Percentiles rank a stretch among this genome's conserved stretches.
Conservation (phyloP, 35 echinoderm and acorn worm species). For the Heliocidaris tuberculata region DNA sequence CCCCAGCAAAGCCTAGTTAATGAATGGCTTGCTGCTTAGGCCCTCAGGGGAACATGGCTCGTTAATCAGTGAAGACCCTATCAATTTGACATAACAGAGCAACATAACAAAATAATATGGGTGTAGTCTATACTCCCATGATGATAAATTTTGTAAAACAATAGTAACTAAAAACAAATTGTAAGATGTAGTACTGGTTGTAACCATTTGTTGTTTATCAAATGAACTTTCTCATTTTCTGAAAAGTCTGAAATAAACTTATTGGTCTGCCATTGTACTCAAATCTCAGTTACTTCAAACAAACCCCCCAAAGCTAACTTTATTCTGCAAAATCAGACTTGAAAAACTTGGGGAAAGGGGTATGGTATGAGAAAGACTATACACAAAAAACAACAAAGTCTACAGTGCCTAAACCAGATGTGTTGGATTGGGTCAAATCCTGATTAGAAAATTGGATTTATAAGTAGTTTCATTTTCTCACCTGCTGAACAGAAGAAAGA, state of each 20-base stretch:
- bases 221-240: too few species aligned
- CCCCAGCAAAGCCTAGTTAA: slow-evolving; percentile 45
- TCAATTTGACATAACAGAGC: background rate
- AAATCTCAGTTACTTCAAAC: too few species aligned
- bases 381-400: background rate
- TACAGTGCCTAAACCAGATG: background rate
- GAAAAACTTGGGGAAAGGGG: background rate
- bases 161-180: background rate
- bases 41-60: background rate
- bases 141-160: background rate
- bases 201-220: background rate
- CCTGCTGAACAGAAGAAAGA: background rate
- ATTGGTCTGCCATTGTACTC: too few species aligned
- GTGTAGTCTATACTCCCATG: background rate
- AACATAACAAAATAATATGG: background rate
- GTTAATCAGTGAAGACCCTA: slow-evolving; percentile 20
- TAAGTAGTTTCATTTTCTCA: slow-evolving; percentile 6
- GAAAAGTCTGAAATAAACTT: too few species aligned
- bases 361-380: background rate
- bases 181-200: background rate
- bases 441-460: slow-evolving; percentile 13
- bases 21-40: slow-evolving; percentile 28
- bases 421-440: slow-evolving; percentile 16
- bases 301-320: too few species aligned
- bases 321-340: too few species aligned